phyloP scores from a whole-genome alignment of 2,113 vertebrate species.

The Zapornia atra region DNA sequence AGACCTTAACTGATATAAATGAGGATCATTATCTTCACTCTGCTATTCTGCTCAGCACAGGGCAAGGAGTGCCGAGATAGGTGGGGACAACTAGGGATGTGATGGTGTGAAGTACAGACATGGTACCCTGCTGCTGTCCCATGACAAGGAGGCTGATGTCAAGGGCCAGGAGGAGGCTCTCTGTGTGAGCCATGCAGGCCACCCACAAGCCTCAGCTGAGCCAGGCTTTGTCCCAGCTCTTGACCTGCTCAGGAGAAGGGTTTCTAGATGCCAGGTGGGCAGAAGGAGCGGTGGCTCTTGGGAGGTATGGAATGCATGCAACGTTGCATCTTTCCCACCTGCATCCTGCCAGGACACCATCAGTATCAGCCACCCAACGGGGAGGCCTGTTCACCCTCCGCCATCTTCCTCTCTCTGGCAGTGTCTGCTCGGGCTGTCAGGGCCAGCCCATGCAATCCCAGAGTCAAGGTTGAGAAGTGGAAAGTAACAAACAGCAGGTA shows the following conservation, averaged over 20 bases:
- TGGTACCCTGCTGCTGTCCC: neutral
- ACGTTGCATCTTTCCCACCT: neutral
- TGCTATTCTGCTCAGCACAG: conserved; percentile 62
- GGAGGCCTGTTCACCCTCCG: neutral
- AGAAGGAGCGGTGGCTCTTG: neutral
- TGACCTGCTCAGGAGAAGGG: neutral
- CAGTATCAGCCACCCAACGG: neutral
- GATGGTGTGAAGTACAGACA: conserved; percentile 12
- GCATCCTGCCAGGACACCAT: neutral
- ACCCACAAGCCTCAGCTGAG: neutral
- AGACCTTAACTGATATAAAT: conserved; percentile 78
- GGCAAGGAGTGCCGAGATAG: conserved; percentile 6
- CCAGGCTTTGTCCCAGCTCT: neutral
- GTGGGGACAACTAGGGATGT: conserved; percentile 10
- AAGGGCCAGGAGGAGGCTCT: neutral
- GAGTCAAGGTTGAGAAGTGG: neutral
- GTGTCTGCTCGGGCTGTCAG: fast-evolving
- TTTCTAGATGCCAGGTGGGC: neutral
- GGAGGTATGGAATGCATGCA: neutral
- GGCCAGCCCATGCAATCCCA: neutral
- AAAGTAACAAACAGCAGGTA: neutral
- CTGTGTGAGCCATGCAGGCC: neutral
- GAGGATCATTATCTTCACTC: conserved; percentile 73
- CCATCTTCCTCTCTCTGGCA: neutral
- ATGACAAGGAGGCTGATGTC: neutral